Evolutionary conservation across 2,888 invertebrate species (phyloP), one percentile per base, ranked within the genome.

Genomic region (Chrysotoxum bicinctum): DNA sequence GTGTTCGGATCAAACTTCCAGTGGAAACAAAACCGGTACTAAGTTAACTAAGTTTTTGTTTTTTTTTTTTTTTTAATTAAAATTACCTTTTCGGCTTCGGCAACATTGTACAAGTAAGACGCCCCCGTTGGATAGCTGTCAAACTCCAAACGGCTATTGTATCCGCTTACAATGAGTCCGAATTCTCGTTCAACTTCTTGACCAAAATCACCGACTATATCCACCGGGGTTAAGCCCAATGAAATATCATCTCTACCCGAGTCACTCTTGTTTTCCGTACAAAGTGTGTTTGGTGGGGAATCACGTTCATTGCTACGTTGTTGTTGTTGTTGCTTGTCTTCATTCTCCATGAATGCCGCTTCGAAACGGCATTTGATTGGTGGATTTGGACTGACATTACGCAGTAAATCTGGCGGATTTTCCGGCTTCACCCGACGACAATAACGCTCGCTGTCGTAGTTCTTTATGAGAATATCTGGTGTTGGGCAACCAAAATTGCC

Each of bases 181-280:
- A 91, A 90, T 79, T 91, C 91, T 4, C 90, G 87, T 87, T 91
- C 91, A 43, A 91, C 90, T 87, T 91, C 91, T 26, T 90, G 88
- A 3, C 90, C 91, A 87, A 91, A 91, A 87, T 91, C 90, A 2
- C 91, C 91, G 70, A 91, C 90, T 52, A 91, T 91, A 88, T 91
- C 91, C 8, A 91, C 89, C 0, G 91, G 90, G 26, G 90, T 90
- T 50, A 89, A 80, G 12, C 89, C 89, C 50, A 88, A 87, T 3
- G 89, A 89, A 54, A 87, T 87, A 60, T 89, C 89, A 56, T 89
- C 90, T 40, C 88, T 88, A 4, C 81, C 78, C n/a, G 48, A 52
- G 30, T 75, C 75, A 54, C 43, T 85, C n/a, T 45, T 73, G 19
- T 52, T 70, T 21, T 84, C 87, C 50, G 80, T 88, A 16, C 85